Percentiles rank a stretch among this genome's conserved stretches.
These are phyloP conservation scores for Morus bassanus DNA, from an alignment of 2,797 vertebrate species.

Conservation along the genomic window DNA sequence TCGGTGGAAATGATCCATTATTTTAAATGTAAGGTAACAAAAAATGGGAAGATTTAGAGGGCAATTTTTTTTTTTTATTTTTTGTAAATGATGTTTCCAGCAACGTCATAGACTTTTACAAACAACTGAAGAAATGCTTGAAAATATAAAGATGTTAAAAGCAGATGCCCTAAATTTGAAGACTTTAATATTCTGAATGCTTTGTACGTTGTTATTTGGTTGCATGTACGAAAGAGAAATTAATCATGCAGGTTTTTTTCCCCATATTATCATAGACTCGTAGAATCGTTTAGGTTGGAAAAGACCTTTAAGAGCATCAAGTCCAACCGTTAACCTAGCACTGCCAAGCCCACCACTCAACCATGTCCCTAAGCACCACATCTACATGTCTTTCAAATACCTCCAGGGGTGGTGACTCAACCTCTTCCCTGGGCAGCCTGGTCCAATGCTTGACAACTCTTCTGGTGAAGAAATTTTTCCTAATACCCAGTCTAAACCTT, in stretches of 20 bases:
- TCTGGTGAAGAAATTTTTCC: no score
- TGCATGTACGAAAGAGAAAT: accelerated
- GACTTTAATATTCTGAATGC: not conserved
- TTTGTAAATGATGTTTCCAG: not conserved
- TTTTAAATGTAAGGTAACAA: not conserved
- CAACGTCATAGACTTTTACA: not conserved
- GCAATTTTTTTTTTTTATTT: not conserved
- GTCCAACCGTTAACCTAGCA: no score
- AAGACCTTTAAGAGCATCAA: no score
- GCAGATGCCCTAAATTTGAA: not conserved
- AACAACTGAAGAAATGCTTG: not conserved
- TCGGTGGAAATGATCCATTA: not conserved
- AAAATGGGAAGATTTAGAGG: not conserved
- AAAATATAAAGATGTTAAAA: not conserved
- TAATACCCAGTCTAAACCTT: no score
- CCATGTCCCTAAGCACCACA: no score
- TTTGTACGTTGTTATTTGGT: accelerated
- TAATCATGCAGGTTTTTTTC: accelerated
- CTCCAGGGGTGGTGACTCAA: no score
- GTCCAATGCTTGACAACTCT: no score
- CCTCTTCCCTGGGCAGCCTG: no score
- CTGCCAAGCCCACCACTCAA: no score
- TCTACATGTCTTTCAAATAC: no score
- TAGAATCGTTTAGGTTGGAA: no score
- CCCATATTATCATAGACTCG: accelerated